phyloP scores from a whole-genome alignment of 2,113 vertebrate genomes.

The Chiloscyllium plagiosum region DNA sequence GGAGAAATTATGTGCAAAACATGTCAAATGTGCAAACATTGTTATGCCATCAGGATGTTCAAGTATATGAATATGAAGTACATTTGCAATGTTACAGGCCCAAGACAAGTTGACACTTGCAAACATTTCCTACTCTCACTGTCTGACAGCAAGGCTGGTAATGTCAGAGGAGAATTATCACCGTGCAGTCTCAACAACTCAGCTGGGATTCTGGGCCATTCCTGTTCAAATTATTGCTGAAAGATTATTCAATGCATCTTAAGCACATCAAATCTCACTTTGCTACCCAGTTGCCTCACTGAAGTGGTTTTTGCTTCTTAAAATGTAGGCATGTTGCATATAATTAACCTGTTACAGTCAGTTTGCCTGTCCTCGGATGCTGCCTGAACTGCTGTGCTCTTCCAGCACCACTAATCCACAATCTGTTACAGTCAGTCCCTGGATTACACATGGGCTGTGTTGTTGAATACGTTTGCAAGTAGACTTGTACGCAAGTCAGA shows the following conservation, averaged over 20 bases:
- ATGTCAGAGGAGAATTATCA: conserved; percentile 12
- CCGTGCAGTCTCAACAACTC: background rate
- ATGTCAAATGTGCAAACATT: background rate
- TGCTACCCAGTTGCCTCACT: background rate
- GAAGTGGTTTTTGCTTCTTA: background rate
- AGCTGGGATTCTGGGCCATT: background rate
- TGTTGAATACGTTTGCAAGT: no score
- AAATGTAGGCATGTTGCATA: background rate
- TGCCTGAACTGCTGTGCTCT: no score
- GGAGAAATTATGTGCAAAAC: conserved; percentile 8
- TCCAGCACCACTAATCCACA: no score
- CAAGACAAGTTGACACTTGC: conserved; percentile 8
- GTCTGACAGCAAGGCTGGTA: background rate
- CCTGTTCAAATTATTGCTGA: background rate
- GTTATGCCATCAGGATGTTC: conserved; percentile 20
- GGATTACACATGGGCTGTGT: no score
- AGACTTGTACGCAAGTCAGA: no score
- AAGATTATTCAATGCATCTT: background rate
- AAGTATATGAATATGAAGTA: conserved; percentile 19
- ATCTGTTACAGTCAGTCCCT: background rate
- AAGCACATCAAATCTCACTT: background rate
- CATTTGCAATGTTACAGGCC: background rate
- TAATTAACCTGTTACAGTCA: background rate
- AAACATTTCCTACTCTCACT: background rate
- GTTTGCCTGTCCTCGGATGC: no score